Evolutionary conservation across 1,140 invertebrate species (phyloP).

Genomic region (Drosophila simulans): DNA sequence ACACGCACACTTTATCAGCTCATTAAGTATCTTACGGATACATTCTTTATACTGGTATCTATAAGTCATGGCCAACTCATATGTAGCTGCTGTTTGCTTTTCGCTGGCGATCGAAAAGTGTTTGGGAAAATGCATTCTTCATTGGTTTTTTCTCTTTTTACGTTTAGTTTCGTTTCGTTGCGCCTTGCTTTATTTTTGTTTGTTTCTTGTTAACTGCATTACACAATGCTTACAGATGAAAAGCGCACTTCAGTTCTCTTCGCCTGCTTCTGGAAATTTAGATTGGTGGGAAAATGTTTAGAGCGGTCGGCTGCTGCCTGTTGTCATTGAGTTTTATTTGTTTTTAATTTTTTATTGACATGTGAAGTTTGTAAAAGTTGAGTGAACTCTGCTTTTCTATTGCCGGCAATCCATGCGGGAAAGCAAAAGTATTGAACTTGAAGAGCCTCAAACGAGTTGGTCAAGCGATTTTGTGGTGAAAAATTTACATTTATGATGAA

Average conservation of each 20-base stretch:
- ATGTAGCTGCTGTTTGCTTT: constrained; percentile 47
- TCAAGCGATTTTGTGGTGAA: constrained; percentile 7
- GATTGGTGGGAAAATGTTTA: constrained; percentile 73
- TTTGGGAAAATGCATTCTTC: constrained; percentile 75
- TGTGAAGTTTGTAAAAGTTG: constrained; percentile 80
- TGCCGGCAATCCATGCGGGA: constrained; percentile 42
- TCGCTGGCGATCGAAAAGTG: constrained; percentile 48
- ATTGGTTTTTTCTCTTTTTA: constrained; percentile 53
- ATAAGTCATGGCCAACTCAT: constrained; percentile 47
- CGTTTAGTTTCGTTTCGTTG: constrained; percentile 14
- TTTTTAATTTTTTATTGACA: constrained; percentile 83
- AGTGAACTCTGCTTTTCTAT: constrained; percentile 68
- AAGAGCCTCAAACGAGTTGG: constrained; percentile 4
- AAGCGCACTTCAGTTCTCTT: constrained; percentile 36
- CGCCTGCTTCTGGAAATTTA: constrained; percentile 66
- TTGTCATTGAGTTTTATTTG: constrained; percentile 79
- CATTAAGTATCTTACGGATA: constrained; percentile 63
- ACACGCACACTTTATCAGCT: constrained; percentile 70
- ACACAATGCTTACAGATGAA: constrained; percentile 59
- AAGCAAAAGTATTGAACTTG: constrained; percentile 72
- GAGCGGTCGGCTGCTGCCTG: constrained; percentile 8
- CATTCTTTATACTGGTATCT: constrained; percentile 35
- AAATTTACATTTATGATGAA: constrained; percentile 22
- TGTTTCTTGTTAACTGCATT: constrained; percentile 81
- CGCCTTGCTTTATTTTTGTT: constrained; percentile 44